Evolutionary conservation across 2,113 vertebrate species (phyloP), one percentile per base, ranked within the genome.

Genomic region (Syrmaticus mikado): DNA sequence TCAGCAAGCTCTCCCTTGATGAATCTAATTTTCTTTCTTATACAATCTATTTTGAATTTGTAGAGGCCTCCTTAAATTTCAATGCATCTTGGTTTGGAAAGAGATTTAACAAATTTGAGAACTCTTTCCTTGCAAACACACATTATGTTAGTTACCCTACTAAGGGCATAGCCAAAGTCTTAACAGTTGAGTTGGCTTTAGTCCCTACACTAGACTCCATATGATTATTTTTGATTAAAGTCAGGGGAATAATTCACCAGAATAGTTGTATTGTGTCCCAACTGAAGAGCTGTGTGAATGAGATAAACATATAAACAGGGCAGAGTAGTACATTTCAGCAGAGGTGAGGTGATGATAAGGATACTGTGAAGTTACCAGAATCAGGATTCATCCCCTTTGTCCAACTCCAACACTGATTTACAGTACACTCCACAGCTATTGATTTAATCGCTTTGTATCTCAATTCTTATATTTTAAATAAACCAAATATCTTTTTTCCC

Each of bases 341-440:
- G n/a, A 83, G n/a, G 11, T 55, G 34, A 67, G 8, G 8, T 40
- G 41, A 20, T 52, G 24, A n/a, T 27, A 20, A 83, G 18, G 22
- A 7, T 5, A 72, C 30, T 19, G 32, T 34, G 43, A 65, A 14
- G 30, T 52, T 67, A 58, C 32, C 30, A 57, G 12, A 20, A 43
- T n/a, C 13, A 36, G n/a, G n/a, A 82, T 48, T 16, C 10, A 70
- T 0, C 1, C 3, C 2, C 25, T 78, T 84, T 21, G 64, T 4
- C 24, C 34, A 78, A 1, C 10, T 88, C 32, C 11, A 32, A 25
- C 10, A 40, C 9, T 36, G 20, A 25, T 75, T 94, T 89, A 57
- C 61, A 55, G 8, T 30, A 70, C 4, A n/a, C 22, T 30, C 28
- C 21, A 57, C 41, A 15, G 21, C 0, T 0, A 85, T 7, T 36